Evolutionary conservation across 2,888 invertebrate species (phyloP).

Genomic region (Orthosia incerta): DNA sequence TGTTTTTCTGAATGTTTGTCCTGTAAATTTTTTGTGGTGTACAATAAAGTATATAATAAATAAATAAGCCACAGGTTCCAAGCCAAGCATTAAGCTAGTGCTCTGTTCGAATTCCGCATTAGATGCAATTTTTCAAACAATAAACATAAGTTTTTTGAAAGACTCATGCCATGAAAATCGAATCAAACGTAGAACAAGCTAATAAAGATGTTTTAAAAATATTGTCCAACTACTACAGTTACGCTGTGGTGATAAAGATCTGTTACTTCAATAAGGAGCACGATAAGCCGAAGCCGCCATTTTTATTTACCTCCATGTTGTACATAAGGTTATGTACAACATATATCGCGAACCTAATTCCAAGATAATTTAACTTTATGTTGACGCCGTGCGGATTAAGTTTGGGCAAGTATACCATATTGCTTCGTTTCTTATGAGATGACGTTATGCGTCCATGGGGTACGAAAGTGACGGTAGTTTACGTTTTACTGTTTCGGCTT

Average conservation of each 20-base stretch:
- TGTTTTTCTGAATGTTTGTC: no score
- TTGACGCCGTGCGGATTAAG: constrained; percentile 59
- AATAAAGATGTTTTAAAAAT: constrained; percentile 1
- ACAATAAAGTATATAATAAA: no score
- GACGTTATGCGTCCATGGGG: constrained; percentile 45
- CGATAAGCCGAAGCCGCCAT: constrained; percentile 24
- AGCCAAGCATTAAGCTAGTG: no score
- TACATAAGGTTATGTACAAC: constrained; percentile 40
- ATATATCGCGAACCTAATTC: constrained; percentile 62
- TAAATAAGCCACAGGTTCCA: no score
- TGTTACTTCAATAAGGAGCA: constrained; percentile 44
- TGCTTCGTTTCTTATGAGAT: constrained; percentile 57
- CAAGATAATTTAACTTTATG: constrained; percentile 68
- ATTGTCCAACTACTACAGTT: constrained; percentile 3
- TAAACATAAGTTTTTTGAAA: not conserved
- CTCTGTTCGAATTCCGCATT: no score
- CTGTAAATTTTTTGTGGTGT: no score
- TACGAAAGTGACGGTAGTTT: constrained; percentile 44
- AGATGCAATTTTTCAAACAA: no score
- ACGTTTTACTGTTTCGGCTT: constrained; percentile 51
- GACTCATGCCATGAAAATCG: not conserved
- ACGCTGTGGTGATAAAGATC: constrained; percentile 34
- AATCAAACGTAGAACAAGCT: no score
- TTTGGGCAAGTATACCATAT: constrained; percentile 55
- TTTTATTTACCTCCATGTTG: constrained; percentile 55